Evolutionary conservation across 2,797 vertebrate species (phyloP).

Genomic region (Choloepus didactylus): DNA sequence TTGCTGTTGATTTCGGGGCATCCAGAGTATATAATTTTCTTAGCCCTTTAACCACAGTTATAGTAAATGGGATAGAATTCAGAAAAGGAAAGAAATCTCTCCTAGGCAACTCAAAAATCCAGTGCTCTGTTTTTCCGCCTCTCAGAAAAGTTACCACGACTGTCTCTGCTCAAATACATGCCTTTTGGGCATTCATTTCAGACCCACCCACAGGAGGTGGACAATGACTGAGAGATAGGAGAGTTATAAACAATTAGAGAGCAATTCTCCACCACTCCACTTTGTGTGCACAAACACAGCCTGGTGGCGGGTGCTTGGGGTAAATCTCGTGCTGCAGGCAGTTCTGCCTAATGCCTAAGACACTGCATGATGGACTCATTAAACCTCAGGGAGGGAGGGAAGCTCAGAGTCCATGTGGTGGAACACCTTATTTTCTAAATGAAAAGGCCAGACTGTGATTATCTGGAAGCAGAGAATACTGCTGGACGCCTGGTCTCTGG

Average conservation of each 20-base stretch:
- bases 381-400: neutral
- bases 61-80: constrained; percentile 1
- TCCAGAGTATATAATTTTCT: neutral
- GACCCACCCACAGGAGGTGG: neutral
- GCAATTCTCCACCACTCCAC: neutral
- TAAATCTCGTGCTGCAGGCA: no score
- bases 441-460: neutral
- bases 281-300: no score
- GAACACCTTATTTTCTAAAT: neutral
- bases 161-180: neutral
- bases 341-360: neutral
- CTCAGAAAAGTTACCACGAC: neutral
- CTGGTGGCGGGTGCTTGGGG: fast-evolving
- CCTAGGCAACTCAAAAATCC: neutral
- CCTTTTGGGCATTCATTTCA: neutral
- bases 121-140: neutral
- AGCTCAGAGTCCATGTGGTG: neutral
- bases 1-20: neutral
- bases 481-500: neutral
- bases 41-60: neutral
- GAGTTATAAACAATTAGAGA: neutral
- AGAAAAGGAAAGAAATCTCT: neutral
- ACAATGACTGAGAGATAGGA: neutral
- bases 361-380: fast-evolving
- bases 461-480: neutral